phyloP scores from a whole-genome alignment of 2,888 invertebrate genomes.

The Arctia plantaginis region DNA sequence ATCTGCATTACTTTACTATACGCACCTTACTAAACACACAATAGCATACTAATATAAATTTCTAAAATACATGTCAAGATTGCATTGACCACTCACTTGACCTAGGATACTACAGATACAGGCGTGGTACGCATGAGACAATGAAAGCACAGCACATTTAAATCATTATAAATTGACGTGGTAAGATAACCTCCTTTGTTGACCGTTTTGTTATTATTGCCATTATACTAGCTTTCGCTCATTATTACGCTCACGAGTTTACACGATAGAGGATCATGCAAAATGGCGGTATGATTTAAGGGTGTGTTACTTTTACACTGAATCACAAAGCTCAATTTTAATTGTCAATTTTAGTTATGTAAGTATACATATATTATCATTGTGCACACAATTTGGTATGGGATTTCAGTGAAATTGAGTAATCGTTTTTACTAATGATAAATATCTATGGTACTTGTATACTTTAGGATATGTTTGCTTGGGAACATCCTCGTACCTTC shows the following conservation, averaged over 20 bases:
- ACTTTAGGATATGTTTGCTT: neutral
- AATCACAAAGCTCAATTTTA: neutral
- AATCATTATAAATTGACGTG: constrained; percentile 24
- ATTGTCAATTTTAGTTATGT: neutral
- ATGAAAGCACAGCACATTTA: constrained; percentile 24
- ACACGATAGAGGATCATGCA: neutral
- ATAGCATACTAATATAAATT: constrained; percentile 7
- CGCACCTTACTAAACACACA: neutral
- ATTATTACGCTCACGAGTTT: neutral
- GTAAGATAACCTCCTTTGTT: constrained; percentile 16
- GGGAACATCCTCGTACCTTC: neutral
- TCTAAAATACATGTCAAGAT: constrained; percentile 7
- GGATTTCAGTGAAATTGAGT: neutral
- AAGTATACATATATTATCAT: neutral
- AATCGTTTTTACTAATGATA: neutral
- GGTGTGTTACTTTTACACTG: neutral
- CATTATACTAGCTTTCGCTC: constrained; percentile 8
- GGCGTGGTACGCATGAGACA: constrained; percentile 14
- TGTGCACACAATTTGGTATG: neutral
- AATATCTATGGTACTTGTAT: neutral
- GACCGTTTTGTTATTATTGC: constrained; percentile 10
- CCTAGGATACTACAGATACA: constrained; percentile 9
- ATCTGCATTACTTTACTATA: neutral
- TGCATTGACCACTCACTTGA: constrained; percentile 16
- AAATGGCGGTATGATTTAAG: neutral